Evolutionary conservation across 2,888 invertebrate species (phyloP), one percentile per base, ranked within the genome.

Genomic region (Macrosoma leucophasiata): DNA sequence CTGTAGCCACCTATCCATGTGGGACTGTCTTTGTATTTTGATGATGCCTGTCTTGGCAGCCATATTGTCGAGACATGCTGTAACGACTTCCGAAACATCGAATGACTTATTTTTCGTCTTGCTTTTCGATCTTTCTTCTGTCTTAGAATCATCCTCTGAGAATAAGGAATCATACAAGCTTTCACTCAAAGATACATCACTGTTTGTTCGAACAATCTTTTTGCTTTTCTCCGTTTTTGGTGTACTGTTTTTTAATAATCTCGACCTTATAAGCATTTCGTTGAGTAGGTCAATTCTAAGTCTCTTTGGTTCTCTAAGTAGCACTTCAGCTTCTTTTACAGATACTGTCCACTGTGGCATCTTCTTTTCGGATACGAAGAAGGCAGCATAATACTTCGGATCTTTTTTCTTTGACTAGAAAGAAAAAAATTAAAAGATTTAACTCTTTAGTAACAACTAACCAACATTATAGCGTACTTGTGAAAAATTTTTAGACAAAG

Each of bases 241-340:
- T 4, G 54, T 55, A 2, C 36, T 48, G n/a, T n/a, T n/a, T 60
- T 70, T 77, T 2, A 31, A 36, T 9, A 45, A 41, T 47, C 64
- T 62, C 2, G 54, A 41, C 31, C 66, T 70, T 36, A 54, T 50
- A 4, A 81, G 50, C 64, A 81, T 68, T 5, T 74, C 71, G 33
- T 71, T 60, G 37, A 88, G 85, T 34, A 81, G 73, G 23, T 86
- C 79, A 23, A 88, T 75, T 41, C 91, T 84, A n/a, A 88, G 70
- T 22, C 86, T 66, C 36, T 86, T 76, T 8, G 86, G 81, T 56
- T 88, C 82, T 7, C 75, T 58, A 3, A 88, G 66, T 4, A 94
- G 77, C 29, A 76, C 77, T 52, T 91, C 90, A 0, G 94, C 93
- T 74, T 94, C 94, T n/a, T 86, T 81, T 0, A 94, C 88, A 0